Base-by-base conservation (phyloP, 2,113 vertebrate genomes). In the Nothobranchius furzeri region DNA sequence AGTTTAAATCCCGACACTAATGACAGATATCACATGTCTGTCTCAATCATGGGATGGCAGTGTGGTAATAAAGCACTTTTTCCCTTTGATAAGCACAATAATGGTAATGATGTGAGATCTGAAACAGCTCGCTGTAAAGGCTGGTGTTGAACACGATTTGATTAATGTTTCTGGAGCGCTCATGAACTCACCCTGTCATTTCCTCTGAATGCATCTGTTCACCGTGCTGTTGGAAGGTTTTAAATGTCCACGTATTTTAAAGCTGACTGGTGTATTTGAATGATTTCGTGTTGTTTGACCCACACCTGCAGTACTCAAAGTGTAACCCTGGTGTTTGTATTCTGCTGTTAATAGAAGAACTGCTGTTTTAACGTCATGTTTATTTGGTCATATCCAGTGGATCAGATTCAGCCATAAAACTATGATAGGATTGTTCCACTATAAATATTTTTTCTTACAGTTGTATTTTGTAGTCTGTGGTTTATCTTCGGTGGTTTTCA, bases 51-150 rank as follows among this genome's bases (percentile, higher is more conserved):
- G 37, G 8, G 37, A 40, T 43, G 61, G 52, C 12, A 13, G 9
- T 67, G 69, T 79, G 3, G 20, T 42, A 42, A 9, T 50, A 83
- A 84, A 91, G 89, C 90, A 91, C 90, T 89, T 87, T 45, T 89
- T 89, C 30, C 46, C 60, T 73, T 76, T 73, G 53, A 84, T 52
- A 89, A 93, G 91, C 91, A 93, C 91, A 93, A 86, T 58, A 17
- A 78, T 79, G 69, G 82, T 85, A 79, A 77, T 71, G 37, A 30
- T 40, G 43, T 68, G 30, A 79, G 70, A 71, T 7, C 51, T 69
- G 42, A 73, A 68, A 75, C 67, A 64, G 56, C 71, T 61, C 55
- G 76, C 65, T 57, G 67, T 59, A 77, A 57, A 64, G 36, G 77
- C 68, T 54, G 73, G 80, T 82, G 66, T 88, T 60, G 68, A 75